Percentiles rank a stretch among this genome's conserved stretches.
These are phyloP conservation scores for Helicolenus hilgendorfi DNA, from an alignment of 2,797 vertebrate species.

Conservation along the genomic window DNA sequence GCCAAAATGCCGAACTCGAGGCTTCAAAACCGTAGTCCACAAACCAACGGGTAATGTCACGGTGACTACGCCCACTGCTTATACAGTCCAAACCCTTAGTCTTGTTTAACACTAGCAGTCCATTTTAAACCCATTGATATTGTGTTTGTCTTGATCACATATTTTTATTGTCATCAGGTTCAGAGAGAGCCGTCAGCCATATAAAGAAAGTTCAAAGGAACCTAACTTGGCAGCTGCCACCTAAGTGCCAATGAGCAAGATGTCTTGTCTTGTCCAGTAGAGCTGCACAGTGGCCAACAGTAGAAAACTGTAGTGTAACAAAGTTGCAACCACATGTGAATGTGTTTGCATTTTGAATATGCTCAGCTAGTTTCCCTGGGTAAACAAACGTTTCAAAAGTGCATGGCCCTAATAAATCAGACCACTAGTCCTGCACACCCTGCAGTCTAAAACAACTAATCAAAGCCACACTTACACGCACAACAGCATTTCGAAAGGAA, in stretches of 20 bases:
- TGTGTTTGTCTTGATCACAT: not conserved
- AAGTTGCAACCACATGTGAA: constrained; percentile 17
- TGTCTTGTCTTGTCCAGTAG: not conserved
- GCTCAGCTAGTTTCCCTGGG: not conserved
- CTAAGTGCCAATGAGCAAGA: not conserved
- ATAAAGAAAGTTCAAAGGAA: not conserved
- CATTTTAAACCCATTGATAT: not conserved
- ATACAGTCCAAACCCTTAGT: not conserved
- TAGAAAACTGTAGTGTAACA: not conserved
- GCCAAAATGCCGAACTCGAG: not conserved
- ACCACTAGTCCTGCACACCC: not conserved
- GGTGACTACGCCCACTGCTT: not conserved
- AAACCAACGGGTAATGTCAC: not conserved
- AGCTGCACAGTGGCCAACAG: not conserved
- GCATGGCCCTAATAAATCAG: constrained; percentile 23
- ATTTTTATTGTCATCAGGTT: not conserved
- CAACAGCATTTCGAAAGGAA: constrained; percentile 1
- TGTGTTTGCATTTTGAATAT: constrained; percentile 15
- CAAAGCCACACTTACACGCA: constrained; percentile 4
- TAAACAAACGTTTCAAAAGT: constrained; percentile 15
- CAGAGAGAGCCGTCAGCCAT: not conserved
- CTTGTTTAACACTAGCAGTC: not conserved
- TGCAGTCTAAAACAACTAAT: constrained; percentile 5
- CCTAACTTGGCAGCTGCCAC: not conserved
- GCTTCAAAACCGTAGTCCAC: not conserved